Evolutionary conservation across 37 sponge, comb jelly and placozoan species (phyloP), one percentile per base, ranked within the genome.

Genomic region (Ephydatia muelleri): DNA sequence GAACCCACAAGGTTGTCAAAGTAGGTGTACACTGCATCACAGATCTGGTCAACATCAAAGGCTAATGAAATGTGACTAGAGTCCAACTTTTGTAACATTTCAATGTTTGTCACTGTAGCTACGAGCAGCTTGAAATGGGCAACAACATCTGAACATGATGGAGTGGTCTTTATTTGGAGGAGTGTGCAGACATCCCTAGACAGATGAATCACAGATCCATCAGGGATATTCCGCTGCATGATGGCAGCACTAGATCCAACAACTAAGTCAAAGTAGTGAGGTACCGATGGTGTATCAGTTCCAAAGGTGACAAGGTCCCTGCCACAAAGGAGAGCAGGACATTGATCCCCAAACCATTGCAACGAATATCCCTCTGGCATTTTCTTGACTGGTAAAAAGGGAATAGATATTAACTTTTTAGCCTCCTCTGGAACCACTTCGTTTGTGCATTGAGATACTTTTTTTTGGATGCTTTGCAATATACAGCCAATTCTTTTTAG

Each of bases 301-400:
- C 38, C 81, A 70, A 23, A 33, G 3, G 29, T 38, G 68, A 81
- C 73, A 9, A 88, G 57, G 28, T 82, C 78, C 32, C 33, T 47
- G 8, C 81, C 81, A 80, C 74, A 85, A 21, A 67, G 65, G 3
- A 90, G 72, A 29, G 72, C n/a, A 79, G 37, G 31, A 11, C 57
- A 57, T 2, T 31, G 48, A 26, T 89, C 84, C n/a, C 89, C 89
- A 39, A 29, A 38, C 89, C 89, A 89, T 0, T 8, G 74, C 27
- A 85, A 26, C n/a, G 49, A 73, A 71, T 73, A 80, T 31, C 31
- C 40, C 3, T 30, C n/a, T 25, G 87, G 87, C 40, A 80, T 83
- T 32, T 68, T n/a, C 37, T 72, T 29, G n/a, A 76, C 74, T 40
- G 88, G 92, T 25, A 92, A 40, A 28, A 92, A 92, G 12, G 82